These are phyloP conservation scores for Zeugodacus cucurbitae DNA, from an alignment of 1,140 invertebrate genomes.

Conservation along the genomic window DNA sequence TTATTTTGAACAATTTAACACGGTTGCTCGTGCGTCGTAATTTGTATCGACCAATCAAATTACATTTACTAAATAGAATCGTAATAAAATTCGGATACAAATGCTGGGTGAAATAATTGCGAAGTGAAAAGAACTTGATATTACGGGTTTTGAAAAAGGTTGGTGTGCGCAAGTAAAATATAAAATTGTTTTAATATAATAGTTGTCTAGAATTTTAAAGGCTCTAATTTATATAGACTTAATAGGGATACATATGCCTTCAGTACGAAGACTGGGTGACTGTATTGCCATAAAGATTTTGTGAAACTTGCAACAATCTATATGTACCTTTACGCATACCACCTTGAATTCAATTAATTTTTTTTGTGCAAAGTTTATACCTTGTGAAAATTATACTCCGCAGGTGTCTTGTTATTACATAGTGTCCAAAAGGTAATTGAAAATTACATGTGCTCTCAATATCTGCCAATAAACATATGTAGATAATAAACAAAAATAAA, in stretches of 20 bases:
- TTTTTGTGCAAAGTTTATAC: neutral
- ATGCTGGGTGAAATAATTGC: neutral
- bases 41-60: neutral
- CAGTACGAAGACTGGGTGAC: neutral
- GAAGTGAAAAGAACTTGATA: slow-evolving; percentile 8
- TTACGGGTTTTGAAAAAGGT: neutral
- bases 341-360: neutral
- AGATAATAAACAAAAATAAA: too few species aligned
- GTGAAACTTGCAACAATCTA: neutral
- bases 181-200: neutral
- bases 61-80: neutral
- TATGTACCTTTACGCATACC: neutral
- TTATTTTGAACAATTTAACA: neutral
- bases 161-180: neutral
- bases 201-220: neutral
- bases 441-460: neutral
- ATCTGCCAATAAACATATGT: too few species aligned
- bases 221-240: neutral
- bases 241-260: too few species aligned
- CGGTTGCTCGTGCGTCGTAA: neutral
- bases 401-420: neutral
- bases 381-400: neutral
- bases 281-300: neutral
- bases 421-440: neutral
- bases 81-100: neutral